Conservation (phyloP, 1,140 invertebrate species). For the Lepidurus couesii region DNA sequence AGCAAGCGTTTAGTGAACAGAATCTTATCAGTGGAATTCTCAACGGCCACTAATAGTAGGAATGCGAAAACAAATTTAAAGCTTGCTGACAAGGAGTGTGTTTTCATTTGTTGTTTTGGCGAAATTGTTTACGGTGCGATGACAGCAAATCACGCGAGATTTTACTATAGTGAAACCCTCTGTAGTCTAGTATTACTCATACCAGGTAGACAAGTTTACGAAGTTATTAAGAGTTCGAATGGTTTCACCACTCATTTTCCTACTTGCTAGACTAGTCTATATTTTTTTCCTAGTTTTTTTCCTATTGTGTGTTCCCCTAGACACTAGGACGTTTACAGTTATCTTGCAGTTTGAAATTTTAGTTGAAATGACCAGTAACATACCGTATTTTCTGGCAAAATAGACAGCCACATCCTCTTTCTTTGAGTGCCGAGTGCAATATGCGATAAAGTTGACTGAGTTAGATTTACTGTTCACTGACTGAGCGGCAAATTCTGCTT, state of each 20-base stretch:
- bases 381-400: background rate
- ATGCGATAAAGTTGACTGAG: background rate
- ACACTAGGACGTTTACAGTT: background rate
- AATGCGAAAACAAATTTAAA: background rate
- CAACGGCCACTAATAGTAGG: background rate
- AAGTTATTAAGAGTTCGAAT: background rate
- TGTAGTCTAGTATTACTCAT: background rate
- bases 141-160: no score
- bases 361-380: background rate
- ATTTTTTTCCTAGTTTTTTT: background rate
- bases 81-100: background rate
- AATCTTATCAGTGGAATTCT: background rate
- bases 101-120: constrained; percentile 10
- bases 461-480: background rate
- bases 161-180: background rate
- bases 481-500: background rate
- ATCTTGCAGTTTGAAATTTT: background rate
- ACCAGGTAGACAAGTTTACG: background rate
- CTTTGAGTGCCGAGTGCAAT: background rate
- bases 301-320: background rate
- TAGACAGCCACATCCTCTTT: background rate
- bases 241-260: background rate
- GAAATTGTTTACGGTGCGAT: no score
- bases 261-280: background rate
- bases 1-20: background rate